Evolutionary conservation across 37 sponge, comb jelly and placozoan species (phyloP).

Genomic region (Eunapius fragilis): DNA sequence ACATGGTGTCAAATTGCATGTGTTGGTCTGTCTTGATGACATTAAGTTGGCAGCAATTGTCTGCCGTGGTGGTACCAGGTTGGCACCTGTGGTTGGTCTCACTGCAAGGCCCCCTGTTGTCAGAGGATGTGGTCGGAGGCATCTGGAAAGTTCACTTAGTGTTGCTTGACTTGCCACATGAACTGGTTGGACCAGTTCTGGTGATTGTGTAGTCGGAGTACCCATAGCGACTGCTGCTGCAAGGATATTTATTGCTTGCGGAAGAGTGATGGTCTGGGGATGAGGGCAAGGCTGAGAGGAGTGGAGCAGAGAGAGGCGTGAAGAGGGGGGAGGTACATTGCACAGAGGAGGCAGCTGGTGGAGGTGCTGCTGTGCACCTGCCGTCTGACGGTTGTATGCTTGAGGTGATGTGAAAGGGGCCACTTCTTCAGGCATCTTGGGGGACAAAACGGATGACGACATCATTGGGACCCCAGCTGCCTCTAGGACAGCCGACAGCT

Average conservation of each 20-base stretch:
- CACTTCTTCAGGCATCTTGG: not conserved
- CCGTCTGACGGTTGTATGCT: not conserved
- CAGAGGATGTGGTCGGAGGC: no score
- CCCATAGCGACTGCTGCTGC: not conserved
- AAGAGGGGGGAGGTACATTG: no score
- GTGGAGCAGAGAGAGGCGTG: no score
- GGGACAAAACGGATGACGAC: not conserved
- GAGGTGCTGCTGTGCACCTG: not conserved
- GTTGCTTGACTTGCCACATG: not conserved
- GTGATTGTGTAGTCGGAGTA: not conserved
- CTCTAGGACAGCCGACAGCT: not conserved
- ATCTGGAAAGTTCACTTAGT: no score
- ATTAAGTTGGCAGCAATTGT: no score
- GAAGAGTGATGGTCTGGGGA: not conserved
- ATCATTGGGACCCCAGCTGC: not conserved
- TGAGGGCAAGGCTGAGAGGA: not conserved
- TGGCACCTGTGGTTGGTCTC: no score
- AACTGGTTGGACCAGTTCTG: not conserved
- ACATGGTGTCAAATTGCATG: no score
- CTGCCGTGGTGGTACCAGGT: no score
- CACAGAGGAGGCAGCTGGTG: no score
- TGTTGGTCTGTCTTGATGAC: no score
- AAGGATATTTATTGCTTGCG: not conserved
- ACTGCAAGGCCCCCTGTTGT: no score
- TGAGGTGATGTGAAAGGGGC: not conserved